Conservation (phyloP, 2,113 vertebrate species). For the Choloepus hoffmanni region DNA sequence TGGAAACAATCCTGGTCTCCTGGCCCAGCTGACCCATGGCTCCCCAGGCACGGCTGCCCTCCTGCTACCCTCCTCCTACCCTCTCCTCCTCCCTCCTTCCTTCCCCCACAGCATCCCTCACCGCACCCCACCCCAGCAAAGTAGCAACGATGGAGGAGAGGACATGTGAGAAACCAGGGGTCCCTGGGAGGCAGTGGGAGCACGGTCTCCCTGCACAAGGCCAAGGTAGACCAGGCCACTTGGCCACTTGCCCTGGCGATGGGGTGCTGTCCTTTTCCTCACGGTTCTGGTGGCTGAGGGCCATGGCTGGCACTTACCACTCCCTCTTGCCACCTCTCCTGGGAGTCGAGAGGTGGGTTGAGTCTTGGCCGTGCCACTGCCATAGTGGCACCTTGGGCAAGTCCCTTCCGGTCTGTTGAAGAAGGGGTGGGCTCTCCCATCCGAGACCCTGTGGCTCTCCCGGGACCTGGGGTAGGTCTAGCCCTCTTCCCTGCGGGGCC, state of each 20-base stretch:
- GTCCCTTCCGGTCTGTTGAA: neutral
- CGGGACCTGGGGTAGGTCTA: neutral
- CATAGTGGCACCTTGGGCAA: neutral
- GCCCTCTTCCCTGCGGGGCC: neutral
- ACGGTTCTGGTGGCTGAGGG: neutral
- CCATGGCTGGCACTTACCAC: neutral
- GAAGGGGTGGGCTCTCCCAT: rapidly evolving
- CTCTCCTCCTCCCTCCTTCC: no score
- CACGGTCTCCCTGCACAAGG: neutral
- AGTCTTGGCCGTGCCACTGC: neutral
- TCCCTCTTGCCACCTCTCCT: neutral
- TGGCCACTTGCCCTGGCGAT: neutral
- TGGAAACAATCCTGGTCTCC: neutral
- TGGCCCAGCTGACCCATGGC: neutral
- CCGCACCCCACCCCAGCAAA: neutral
- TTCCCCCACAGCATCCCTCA: neutral
- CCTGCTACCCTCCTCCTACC: neutral
- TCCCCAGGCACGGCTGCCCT: neutral
- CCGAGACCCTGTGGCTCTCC: neutral
- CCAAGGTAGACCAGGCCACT: neutral
- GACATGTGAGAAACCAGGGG: neutral
- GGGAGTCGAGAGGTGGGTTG: neutral
- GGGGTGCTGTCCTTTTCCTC: neutral
- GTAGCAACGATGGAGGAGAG: neutral
- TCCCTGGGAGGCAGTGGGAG: neutral